Conservation (phyloP, 2,113 vertebrate species). For the Tangachromis dhanisi region DNA sequence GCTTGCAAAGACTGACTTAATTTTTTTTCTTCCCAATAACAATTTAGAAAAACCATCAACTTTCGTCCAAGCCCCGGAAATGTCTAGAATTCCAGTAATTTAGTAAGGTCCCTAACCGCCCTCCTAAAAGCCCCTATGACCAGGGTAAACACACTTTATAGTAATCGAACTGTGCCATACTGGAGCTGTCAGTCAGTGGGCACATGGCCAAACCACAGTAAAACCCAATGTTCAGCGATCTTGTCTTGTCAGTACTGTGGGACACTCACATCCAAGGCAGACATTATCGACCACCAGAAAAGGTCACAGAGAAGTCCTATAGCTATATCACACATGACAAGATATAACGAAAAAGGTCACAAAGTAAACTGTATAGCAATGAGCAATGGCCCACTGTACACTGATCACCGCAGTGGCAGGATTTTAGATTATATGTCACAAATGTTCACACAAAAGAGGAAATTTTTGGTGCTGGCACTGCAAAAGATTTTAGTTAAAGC, state of each 20-base stretch:
- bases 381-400: neutral
- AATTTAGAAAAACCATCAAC: neutral
- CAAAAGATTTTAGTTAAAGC: neutral
- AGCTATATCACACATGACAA: neutral
- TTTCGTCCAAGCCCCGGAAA: neutral
- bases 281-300: neutral
- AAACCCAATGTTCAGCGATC: neutral
- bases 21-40: neutral
- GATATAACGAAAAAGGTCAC: neutral
- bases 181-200: neutral
- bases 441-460: neutral
- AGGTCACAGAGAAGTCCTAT: neutral
- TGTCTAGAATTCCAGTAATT: neutral
- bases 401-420: neutral
- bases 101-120: neutral
- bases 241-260: neutral
- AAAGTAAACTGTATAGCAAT: neutral
- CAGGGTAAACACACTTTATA: neutral
- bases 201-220: neutral
- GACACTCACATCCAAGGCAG: neutral
- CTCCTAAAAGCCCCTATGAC: neutral
- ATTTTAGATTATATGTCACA: neutral
- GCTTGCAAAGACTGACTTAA: neutral
- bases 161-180: neutral
- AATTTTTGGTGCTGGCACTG: fast-evolving